These are phyloP conservation scores for Rhinogobius similis DNA, from an alignment of 2,113 vertebrate species.

Conservation along the genomic window DNA sequence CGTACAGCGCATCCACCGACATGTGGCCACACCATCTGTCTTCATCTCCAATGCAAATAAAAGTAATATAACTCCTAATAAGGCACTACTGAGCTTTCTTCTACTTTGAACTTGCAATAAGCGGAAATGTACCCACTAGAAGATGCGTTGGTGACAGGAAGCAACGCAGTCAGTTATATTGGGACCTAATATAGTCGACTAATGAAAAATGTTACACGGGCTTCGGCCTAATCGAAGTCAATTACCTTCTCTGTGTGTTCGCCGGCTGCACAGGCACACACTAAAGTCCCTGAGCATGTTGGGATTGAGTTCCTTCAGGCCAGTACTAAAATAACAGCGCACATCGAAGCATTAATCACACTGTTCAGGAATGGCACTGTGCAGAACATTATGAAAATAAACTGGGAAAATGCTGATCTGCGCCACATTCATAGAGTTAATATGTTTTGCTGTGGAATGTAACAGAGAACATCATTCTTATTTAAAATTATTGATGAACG, in stretches of 20 bases:
- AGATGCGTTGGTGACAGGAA: conserved; percentile 26
- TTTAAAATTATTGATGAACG: too few relatives aligned
- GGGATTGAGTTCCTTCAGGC: conserved; percentile 22
- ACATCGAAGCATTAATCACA: conserved; percentile 13
- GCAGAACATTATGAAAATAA: conserved; percentile 1
- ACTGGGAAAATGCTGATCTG: too few relatives aligned
- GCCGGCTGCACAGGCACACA: conserved; percentile 17
- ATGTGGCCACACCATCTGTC: conserved; percentile 51
- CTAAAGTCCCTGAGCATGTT: conserved; percentile 53
- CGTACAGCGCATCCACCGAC: conserved; percentile 7
- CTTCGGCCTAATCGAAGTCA: conserved; percentile 58
- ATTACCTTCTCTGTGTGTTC: conserved; percentile 38
- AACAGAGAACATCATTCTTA: background rate
- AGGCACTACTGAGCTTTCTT: conserved; percentile 5
- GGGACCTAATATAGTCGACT: conserved; percentile 10
- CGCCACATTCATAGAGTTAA: too few relatives aligned
- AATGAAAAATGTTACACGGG: conserved; percentile 56
- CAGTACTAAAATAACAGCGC: conserved; percentile 5
- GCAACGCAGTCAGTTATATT: conserved; percentile 14
- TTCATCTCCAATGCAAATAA: conserved; percentile 42
- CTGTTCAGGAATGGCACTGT: conserved; percentile 1
- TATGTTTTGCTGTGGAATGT: background rate
- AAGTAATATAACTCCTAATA: conserved; percentile 26
- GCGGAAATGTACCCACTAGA: conserved; percentile 20
- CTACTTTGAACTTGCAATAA: conserved; percentile 7